These are phyloP conservation scores for Pangasianodon hypophthalmus DNA, from an alignment of 2,113 vertebrate genomes.

Conservation along the genomic window DNA sequence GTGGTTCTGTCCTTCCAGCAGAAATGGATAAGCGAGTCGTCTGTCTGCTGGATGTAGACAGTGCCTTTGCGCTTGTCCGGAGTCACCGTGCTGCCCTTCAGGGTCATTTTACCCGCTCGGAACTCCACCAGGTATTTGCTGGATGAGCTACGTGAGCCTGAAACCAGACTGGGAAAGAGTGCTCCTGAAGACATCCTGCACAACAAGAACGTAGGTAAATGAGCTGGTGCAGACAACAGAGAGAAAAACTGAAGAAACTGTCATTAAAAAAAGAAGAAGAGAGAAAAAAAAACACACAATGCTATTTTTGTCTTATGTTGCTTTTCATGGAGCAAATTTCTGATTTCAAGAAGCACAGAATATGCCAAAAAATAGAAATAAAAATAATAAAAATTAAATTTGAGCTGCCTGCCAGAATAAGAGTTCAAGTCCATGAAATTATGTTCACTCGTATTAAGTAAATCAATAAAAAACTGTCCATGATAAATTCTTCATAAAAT, in stretches of 20 bases:
- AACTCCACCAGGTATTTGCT: constrained; percentile 97
- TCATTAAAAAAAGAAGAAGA: background rate
- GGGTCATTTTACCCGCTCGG: constrained; percentile 92
- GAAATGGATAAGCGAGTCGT: constrained; percentile 97
- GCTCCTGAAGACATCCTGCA: constrained; percentile 88
- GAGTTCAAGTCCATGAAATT: background rate
- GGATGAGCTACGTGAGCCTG: constrained; percentile 90
- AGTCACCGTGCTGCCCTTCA: constrained; percentile 93
- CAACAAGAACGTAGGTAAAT: background rate
- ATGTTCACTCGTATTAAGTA: background rate
- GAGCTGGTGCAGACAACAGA: background rate
- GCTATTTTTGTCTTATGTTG: background rate
- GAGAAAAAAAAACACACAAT: background rate
- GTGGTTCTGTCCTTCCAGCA: constrained; percentile 97
- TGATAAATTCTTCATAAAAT: background rate
- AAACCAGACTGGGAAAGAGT: constrained; percentile 93
- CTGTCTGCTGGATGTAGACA: constrained; percentile 95
- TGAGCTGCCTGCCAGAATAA: background rate
- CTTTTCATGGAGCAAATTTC: background rate
- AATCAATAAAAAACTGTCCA: background rate
- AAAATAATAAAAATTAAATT: background rate
- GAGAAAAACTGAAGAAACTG: background rate
- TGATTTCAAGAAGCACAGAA: background rate
- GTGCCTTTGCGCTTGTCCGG: constrained; percentile 95
- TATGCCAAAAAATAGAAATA: background rate